Evolutionary conservation across 1,140 invertebrate genomes (phyloP), one percentile per base, ranked within the genome.

Genomic region (Anastatus disparis): DNA sequence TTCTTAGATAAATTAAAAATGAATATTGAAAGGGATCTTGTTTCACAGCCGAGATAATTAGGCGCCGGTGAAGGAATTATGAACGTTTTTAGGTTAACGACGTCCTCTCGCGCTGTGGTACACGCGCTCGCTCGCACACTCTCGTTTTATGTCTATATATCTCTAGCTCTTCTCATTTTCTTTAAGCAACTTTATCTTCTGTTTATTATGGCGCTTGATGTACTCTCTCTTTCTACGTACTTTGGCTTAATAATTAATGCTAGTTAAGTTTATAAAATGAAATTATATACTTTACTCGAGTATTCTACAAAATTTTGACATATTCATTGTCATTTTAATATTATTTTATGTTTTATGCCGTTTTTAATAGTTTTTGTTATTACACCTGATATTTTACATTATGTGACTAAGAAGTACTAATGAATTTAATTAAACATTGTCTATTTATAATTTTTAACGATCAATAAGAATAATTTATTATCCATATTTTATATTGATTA

Each of bases 31-130:
- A 27, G 13, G 38, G 24, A 69, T 69, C 44, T 17, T 53, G 9
- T 69, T 70, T 42, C 31, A n/a, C 8, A 13, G n/a, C n/a, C n/a
- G 24, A 46, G n/a, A 20, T 55, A 62, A 62, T 62, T 70, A 70
- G 35, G 35, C 42, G 42, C 35, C 15, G 7, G 9, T 62, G 24
- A 40, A 40, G 35, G 26, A 24, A 53, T 55, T 62, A 55, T 22
- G 35, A 8, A 62, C 31, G 44, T 62, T 62, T 59, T 62, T 35
- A 62, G 46, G 22, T 53, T 62, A 70, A 62, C 44, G 48, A 61
- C 2, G 55, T 38, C 12, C 26, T 53, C 22, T 2, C 38, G 17
- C 13, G 42, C 13, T 24, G 12, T 61, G n/a, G 26, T 22, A n/a
- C n/a, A n/a, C n/a, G n/a, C n/a, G 4, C 27, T 35, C 17, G 15